phyloP scores from a whole-genome alignment of 2,113 vertebrate genomes.

The Psittacus erithacus region DNA sequence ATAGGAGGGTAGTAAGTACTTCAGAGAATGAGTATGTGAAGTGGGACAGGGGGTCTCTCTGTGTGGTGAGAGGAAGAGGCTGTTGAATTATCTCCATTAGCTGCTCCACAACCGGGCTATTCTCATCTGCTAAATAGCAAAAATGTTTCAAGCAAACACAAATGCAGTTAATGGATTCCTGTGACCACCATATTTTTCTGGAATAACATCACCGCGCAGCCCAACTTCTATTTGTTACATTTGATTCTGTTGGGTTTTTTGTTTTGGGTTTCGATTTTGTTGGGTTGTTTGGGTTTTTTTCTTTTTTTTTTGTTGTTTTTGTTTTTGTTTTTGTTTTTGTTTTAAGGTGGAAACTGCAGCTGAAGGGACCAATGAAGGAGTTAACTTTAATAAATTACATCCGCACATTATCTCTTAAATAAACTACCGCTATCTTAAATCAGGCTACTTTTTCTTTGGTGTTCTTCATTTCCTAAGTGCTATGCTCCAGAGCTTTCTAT shows the following conservation, averaged over 20 bases:
- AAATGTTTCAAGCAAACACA: neutral
- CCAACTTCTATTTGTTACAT: neutral
- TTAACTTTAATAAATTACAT: conserved; percentile 13
- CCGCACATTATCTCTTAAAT: conserved; percentile 8
- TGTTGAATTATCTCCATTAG: neutral
- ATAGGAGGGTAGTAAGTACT: neutral
- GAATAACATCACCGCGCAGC: neutral
- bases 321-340: neutral
- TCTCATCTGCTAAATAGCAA: neutral
- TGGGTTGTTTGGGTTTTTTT: too few species aligned
- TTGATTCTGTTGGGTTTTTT: neutral
- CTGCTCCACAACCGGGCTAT: neutral
- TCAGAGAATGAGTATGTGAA: neutral
- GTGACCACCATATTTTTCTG: neutral
- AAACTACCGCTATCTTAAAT: conserved; percentile 19
- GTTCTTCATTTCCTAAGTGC: conserved; percentile 24
- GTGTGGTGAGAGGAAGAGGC: neutral
- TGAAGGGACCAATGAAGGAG: neutral
- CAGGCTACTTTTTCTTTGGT: conserved; percentile 1
- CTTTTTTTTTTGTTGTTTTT: neutral
- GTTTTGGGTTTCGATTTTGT: neutral
- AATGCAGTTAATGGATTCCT: neutral
- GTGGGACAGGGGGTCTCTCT: neutral
- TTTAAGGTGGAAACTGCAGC: neutral
- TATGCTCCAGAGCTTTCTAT: neutral